Evolutionary conservation across 2,113 vertebrate species (phyloP).

Genomic region (Salminus brasiliensis): DNA sequence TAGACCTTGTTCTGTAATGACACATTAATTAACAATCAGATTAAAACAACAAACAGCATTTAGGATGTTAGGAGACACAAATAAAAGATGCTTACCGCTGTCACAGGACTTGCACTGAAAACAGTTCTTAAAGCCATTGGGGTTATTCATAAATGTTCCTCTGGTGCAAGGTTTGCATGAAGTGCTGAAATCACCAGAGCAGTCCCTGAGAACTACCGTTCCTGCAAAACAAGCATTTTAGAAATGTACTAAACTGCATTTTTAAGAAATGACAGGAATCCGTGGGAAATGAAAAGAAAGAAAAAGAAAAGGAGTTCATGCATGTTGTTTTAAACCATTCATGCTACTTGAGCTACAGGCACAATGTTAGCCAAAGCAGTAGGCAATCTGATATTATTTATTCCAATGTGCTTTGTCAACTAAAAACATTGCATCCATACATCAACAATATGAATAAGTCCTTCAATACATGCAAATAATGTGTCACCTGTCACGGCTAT

Average conservation of each 20-base stretch:
- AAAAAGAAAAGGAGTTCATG: too few relatives aligned
- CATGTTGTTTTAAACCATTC: too few relatives aligned
- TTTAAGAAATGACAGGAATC: not conserved
- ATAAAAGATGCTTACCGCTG: conserved; percentile 19
- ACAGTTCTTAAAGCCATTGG: conserved; percentile 35
- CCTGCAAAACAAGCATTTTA: conserved; percentile 34
- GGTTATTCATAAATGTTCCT: conserved; percentile 43
- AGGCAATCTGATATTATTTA: too few relatives aligned
- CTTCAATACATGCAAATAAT: too few relatives aligned
- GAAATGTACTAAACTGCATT: not conserved
- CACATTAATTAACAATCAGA: not conserved
- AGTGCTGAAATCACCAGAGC: conserved; percentile 22
- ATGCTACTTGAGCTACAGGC: too few relatives aligned
- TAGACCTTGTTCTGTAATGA: conserved; percentile 13
- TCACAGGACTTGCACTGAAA: conserved; percentile 43
- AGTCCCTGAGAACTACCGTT: conserved; percentile 16
- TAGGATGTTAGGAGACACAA: not conserved
- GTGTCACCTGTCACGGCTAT: too few relatives aligned
- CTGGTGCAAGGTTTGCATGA: conserved; percentile 38
- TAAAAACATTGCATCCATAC: too few relatives aligned
- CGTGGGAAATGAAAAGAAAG: too few relatives aligned
- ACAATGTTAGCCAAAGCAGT: too few relatives aligned
- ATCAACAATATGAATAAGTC: too few relatives aligned
- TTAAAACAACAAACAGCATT: not conserved
- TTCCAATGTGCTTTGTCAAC: too few relatives aligned